Evolutionary conservation across 2,797 vertebrate species (phyloP).

Genomic region (Ciconia nigra): DNA sequence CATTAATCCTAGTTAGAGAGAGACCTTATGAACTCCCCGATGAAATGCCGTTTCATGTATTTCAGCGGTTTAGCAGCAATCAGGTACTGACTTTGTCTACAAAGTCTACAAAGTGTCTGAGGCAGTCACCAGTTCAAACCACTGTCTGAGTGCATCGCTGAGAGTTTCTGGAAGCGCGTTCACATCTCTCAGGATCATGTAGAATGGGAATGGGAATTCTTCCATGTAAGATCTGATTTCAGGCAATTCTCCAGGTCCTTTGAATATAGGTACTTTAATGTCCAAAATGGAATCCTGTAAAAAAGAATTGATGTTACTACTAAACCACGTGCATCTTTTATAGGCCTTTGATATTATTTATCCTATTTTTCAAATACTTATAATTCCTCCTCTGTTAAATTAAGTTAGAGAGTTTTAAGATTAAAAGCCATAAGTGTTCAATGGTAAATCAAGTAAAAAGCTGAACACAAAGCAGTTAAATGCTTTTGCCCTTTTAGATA

Average conservation of each 20-base stretch:
- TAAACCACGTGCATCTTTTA: background rate
- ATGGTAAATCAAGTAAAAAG: background rate
- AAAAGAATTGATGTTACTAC: background rate
- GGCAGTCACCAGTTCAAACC: slow-evolving; percentile 95
- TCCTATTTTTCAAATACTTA: background rate
- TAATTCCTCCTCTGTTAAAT: background rate
- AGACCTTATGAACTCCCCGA: background rate
- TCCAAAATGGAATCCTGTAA: slow-evolving; percentile 95
- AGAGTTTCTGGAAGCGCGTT: slow-evolving; percentile 93
- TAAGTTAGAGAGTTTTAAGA: background rate
- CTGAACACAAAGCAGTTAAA: background rate
- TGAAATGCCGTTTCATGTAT: background rate
- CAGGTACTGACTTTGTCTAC: background rate
- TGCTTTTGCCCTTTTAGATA: background rate
- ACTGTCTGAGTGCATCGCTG: slow-evolving; percentile 94
- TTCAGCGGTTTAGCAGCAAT: background rate
- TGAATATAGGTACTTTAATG: slow-evolving; percentile 97
- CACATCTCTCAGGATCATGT: slow-evolving; percentile 91
- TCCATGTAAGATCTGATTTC: slow-evolving; percentile 98
- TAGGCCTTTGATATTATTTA: background rate
- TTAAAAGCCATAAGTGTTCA: background rate
- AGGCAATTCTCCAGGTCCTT: slow-evolving; percentile 88
- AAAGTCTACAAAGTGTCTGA: slow-evolving; percentile 74
- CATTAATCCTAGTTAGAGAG: background rate
- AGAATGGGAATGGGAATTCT: slow-evolving; percentile 98